Evolutionary conservation across 2,888 invertebrate species (phyloP).

Genomic region (Brachyptera risi): DNA sequence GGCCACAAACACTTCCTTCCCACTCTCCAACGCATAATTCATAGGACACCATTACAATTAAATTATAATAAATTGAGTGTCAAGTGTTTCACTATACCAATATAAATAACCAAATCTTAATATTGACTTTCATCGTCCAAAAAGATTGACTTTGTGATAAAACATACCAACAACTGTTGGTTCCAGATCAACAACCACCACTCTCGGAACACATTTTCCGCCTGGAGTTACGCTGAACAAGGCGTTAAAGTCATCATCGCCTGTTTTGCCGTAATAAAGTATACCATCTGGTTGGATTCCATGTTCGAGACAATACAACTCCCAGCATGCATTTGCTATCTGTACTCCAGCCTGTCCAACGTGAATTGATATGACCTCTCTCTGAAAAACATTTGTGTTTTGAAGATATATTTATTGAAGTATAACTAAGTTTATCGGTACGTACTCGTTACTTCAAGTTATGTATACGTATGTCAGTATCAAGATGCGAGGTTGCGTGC

Average conservation of each 20-base stretch:
- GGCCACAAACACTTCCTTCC: no score
- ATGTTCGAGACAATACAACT: slow-evolving; percentile 76
- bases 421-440: no score
- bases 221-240: slow-evolving; percentile 47
- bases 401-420: no score
- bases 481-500: no score
- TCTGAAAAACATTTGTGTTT: no score
- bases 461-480: no score
- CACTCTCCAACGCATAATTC: neutral
- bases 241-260: slow-evolving; percentile 44
- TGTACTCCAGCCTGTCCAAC: slow-evolving; percentile 83
- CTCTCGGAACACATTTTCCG: slow-evolving; percentile 54
- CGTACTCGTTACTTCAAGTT: no score
- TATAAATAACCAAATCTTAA: no score
- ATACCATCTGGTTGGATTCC: slow-evolving; percentile 73
- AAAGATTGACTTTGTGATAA: no score
- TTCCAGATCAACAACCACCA: slow-evolving; percentile 55
- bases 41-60: neutral
- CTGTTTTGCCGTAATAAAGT: neutral
- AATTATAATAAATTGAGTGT: neutral
- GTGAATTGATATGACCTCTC: slow-evolving; percentile 83
- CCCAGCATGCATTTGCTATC: slow-evolving; percentile 83
- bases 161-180: slow-evolving; percentile 48
- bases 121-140: no score
- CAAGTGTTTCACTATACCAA: no score